Evolutionary conservation across 1,140 invertebrate species (phyloP).

Genomic region (Vollenhovia emeryi): DNA sequence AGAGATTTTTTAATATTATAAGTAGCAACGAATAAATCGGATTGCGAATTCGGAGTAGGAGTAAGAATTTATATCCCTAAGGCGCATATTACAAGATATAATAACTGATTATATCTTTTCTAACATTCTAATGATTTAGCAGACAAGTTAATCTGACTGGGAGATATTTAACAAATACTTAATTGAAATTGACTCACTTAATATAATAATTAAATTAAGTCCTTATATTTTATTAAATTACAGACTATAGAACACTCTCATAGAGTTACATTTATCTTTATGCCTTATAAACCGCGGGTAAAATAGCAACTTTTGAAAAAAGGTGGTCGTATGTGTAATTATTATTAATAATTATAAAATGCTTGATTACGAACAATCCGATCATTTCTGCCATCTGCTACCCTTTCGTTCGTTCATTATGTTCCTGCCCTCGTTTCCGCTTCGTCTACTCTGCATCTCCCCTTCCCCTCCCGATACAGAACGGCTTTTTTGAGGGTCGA

Average conservation of each 20-base stretch:
- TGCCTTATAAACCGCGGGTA: neutral
- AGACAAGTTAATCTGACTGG: neutral
- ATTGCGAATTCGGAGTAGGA: too few species aligned
- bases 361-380: constrained; percentile 1
- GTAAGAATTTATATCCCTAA: neutral
- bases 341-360: constrained; percentile 19
- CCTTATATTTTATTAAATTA: neutral
- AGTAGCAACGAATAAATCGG: too few species aligned
- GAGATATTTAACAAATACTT: neutral
- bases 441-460: neutral
- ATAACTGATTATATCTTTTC: neutral
- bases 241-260: neutral
- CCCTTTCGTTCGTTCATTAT: constrained; percentile 45
- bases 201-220: neutral
- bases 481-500: constrained; percentile 71
- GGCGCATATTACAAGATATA: neutral
- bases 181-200: neutral
- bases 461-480: constrained; percentile 5
- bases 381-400: constrained; percentile 51
- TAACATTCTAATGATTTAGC: neutral
- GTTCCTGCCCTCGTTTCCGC: constrained; percentile 35
- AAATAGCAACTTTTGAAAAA: neutral
- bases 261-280: too few species aligned
- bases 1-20: neutral
- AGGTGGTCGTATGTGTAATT: neutral